Percentiles rank a stretch among this genome's conserved stretches.
phyloP scores from a whole-genome alignment of 2,888 invertebrate species.

The Nemotelus nigrinus region DNA sequence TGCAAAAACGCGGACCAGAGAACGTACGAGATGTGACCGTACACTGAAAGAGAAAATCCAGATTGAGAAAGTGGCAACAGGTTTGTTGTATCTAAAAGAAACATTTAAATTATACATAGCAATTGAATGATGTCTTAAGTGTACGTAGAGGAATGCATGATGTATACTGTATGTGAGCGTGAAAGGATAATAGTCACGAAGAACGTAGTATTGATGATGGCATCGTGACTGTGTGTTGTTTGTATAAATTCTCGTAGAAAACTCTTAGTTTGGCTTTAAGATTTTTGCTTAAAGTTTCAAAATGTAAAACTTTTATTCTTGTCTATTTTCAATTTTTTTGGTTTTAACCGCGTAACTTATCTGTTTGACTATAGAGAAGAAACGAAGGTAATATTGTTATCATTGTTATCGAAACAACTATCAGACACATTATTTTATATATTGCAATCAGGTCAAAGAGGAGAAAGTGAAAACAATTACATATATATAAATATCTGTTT shows the following conservation, averaged over 20 bases:
- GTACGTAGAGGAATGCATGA: slow-evolving; percentile 36
- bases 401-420: slow-evolving; percentile 41
- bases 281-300: slow-evolving; percentile 42
- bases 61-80: slow-evolving; percentile 16
- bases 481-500: slow-evolving; percentile 42
- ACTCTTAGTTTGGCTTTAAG: slow-evolving; percentile 41
- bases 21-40: background rate
- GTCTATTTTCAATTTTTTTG: slow-evolving; percentile 10
- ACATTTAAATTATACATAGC: slow-evolving; percentile 28
- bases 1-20: slow-evolving; percentile 33
- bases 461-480: background rate
- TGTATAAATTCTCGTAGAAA: slow-evolving; percentile 27
- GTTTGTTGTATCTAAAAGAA: slow-evolving; percentile 36
- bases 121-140: slow-evolving; percentile 36
- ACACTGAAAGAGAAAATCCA: background rate
- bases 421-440: slow-evolving; percentile 42
- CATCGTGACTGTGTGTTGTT: slow-evolving; percentile 15
- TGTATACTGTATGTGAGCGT: slow-evolving; percentile 9
- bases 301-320: slow-evolving; percentile 29
- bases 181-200: slow-evolving; percentile 11
- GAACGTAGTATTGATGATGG: background rate
- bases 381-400: slow-evolving; percentile 39
- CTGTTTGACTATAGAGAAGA: slow-evolving; percentile 22
- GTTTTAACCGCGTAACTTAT: slow-evolving; percentile 29
- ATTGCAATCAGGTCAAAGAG: slow-evolving; percentile 38